Conservation (phyloP, 2,797 vertebrate species). For the Pipistrellus pygmaeus region DNA sequence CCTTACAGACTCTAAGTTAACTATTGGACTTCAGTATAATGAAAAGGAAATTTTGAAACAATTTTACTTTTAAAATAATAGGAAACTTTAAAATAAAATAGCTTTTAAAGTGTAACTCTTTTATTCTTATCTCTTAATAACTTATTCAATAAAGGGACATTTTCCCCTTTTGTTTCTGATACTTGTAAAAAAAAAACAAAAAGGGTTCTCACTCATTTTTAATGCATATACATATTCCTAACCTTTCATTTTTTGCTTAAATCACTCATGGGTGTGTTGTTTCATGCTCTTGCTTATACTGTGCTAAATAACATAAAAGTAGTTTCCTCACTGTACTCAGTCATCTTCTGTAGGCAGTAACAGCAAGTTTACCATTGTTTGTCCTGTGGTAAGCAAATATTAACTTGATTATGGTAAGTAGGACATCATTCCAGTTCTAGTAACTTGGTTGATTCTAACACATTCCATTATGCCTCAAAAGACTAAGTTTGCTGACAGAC, state of each 20-base stretch:
- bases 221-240: neutral
- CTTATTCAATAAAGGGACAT: neutral
- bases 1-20: neutral
- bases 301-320: neutral
- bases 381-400: neutral
- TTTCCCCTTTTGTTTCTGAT: neutral
- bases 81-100: neutral
- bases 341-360: neutral
- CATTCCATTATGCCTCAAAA: neutral
- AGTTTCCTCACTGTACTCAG: neutral
- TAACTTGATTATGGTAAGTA: neutral
- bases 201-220: neutral
- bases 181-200: neutral
- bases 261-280: neutral
- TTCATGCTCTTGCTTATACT: neutral
- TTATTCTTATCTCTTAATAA: neutral
- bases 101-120: neutral
- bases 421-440: neutral
- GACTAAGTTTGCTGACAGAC: neutral
- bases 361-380: neutral
- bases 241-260: neutral
- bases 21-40: neutral
- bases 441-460: neutral
- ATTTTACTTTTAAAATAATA: neutral
- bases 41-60: neutral